Conservation (phyloP, 2,888 invertebrate genomes). For the Orthosia gracilis region DNA sequence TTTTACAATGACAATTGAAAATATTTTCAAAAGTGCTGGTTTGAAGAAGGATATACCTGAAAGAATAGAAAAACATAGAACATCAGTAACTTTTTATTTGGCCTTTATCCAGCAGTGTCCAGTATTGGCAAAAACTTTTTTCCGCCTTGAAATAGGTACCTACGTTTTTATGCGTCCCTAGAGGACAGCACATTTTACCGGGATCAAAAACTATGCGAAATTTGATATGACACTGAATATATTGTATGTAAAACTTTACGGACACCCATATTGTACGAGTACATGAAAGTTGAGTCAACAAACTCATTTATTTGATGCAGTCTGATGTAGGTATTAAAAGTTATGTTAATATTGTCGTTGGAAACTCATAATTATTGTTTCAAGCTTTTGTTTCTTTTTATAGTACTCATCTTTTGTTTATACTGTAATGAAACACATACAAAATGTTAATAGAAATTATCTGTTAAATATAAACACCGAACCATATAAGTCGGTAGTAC, state of each 20-base stretch:
- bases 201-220: conserved; percentile 35
- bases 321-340: conserved; percentile 4
- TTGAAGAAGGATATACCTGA: no score
- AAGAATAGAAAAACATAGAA: no score
- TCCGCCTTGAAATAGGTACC: neutral
- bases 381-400: neutral
- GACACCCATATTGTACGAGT: no score
- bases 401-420: neutral
- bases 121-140: neutral
- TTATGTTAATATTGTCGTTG: conserved; percentile 2
- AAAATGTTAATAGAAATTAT: no score
- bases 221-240: neutral
- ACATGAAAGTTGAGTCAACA: neutral
- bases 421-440: no score
- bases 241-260: conserved; percentile 17
- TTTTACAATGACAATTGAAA: no score
- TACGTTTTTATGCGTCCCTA: neutral
- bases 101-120: no score
- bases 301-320: conserved; percentile 19
- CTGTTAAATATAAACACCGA: no score
- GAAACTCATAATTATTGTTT: conserved; percentile 8
- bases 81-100: no score
- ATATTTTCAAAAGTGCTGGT: no score
- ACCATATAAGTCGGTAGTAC: no score
- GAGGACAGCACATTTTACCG: conserved; percentile 23